Evolutionary conservation across 2,888 invertebrate species (phyloP), one percentile per base, ranked within the genome.

Genomic region (Apomyelois bistriatella): DNA sequence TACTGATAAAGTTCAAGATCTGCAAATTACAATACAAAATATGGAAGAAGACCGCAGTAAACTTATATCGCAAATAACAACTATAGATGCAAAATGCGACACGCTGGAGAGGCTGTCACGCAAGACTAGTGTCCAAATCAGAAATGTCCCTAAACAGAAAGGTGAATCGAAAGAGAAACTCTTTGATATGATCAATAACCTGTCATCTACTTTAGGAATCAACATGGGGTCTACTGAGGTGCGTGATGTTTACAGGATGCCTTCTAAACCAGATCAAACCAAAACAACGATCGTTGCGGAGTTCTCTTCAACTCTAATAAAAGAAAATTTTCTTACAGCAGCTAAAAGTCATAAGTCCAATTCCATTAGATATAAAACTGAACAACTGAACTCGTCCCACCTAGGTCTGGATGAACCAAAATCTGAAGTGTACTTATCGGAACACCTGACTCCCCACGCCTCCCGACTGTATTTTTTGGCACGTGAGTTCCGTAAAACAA

Each of bases 61-160:
- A 38, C 16, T 53, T 9, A 16, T 30, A 13, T 15, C 49, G 4
- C 49, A 48, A 12, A 46, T 52, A 28, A 13, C 37, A 22, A 28
- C 3, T 8, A 35, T 47, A 6, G 41, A 40, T 22, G 40, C 1
- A 2, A 53, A 48, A 41, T 48, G 37, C 28, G 48, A 53, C 9
- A 37, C n/a, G 6, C 6, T 53, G 6, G 42, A 48, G 5, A 36
- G 42, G 9, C 36, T 42, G 0, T 8, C 13, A 3, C 40, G 48
- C 7, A 48, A 53, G 10, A 53, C 52, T 15, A 52, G 47, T 38
- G 38, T 52, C 7, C 46, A 47, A 36, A 48, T 53, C n/a, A 37
- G 53, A 42, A 53, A 53, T 42, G 17, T 53, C 15, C 53, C 53
- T 38, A 50, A 32, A 32, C 50, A 38, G 49, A 53, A 53, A 16